phyloP scores from a whole-genome alignment of 2,797 vertebrate genomes.

The Meriones psammophilus region DNA sequence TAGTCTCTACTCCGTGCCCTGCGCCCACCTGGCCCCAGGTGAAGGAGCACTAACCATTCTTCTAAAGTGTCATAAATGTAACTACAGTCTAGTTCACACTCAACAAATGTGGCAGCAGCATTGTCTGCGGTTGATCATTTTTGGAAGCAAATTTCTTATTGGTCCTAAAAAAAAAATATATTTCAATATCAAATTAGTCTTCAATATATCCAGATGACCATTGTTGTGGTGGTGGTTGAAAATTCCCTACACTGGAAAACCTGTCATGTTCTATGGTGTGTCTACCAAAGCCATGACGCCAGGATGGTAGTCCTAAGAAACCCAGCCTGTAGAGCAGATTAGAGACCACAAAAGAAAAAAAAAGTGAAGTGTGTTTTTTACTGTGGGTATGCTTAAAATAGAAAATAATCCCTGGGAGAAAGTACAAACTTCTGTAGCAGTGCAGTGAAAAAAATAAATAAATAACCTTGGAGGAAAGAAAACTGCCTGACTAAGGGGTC shows the following conservation, averaged over 20 bases:
- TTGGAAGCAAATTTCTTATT: constrained; percentile 41
- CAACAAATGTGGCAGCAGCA: background rate
- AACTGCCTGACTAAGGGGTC: background rate
- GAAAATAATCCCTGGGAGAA: background rate
- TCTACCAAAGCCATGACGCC: background rate
- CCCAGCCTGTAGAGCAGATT: background rate
- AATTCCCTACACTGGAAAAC: background rate
- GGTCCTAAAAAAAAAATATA: constrained; percentile 3
- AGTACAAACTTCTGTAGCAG: background rate
- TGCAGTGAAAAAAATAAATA: background rate
- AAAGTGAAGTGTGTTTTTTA: background rate
- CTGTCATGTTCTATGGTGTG: background rate
- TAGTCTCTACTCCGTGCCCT: accelerated
- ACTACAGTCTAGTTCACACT: background rate
- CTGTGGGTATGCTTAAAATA: background rate
- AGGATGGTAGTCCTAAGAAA: background rate
- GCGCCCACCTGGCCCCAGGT: background rate
- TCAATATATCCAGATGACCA: background rate
- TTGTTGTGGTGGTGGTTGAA: background rate
- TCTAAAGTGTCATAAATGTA: background rate
- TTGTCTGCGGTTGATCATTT: background rate
- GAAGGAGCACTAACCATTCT: background rate
- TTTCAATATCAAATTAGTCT: constrained; percentile 26
- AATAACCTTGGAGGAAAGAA: background rate
- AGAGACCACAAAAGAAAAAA: background rate